Evolutionary conservation across 2,888 invertebrate species (phyloP), one percentile per base, ranked within the genome.

Genomic region (Drosophila siamana): DNA sequence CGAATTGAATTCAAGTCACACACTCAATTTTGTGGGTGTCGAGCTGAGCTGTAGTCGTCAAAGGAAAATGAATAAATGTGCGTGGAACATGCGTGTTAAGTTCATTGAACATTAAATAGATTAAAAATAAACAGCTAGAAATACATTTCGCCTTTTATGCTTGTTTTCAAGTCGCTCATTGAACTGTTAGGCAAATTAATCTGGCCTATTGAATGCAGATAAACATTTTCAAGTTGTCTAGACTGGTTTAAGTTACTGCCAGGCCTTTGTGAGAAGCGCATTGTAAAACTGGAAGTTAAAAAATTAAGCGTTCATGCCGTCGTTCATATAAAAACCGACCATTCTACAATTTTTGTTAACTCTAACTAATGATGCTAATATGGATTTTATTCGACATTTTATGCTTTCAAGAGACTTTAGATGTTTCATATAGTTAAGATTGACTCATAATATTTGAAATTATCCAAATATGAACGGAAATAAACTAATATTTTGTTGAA

Each of bases 71-170:
- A 72, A 78, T 62, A 48, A 65, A 67, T 66, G 48, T 67, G 64
- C 47, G 68, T 78, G 50, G 30, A 68, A 64, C 83, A 67, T 70
- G 71, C 71, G 69, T 73, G 74, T 69, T 65, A 65, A 84, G 88
- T 84, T 84, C 88, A 84, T 69, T 86, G 83, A 88, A 84, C 83
- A 86, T 68, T 80, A 56, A 65, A 69, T 66, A 61, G 72, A 88
- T 84, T 86, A 80, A 80, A 83, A 80, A 86, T 77, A 88, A 70
- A 73, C 61, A 67, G 57, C 56, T 61, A 48, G 38, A 30, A 64
- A 40, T 28, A 13, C 40, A 5, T 5, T 41, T 19, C 16, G 28
- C 19, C 2, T 30, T 61, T 33, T 26, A 26, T 30, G 7, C 30
- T 50, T 46, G 52, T 55, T 65, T 68, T 68, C 56, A 83, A 48